A percentile compares a stretch with the other conserved stretches of the same genome.
phyloP scores from a whole-genome alignment of 2,797 vertebrate genomes.

The Garrulus glandarius region DNA sequence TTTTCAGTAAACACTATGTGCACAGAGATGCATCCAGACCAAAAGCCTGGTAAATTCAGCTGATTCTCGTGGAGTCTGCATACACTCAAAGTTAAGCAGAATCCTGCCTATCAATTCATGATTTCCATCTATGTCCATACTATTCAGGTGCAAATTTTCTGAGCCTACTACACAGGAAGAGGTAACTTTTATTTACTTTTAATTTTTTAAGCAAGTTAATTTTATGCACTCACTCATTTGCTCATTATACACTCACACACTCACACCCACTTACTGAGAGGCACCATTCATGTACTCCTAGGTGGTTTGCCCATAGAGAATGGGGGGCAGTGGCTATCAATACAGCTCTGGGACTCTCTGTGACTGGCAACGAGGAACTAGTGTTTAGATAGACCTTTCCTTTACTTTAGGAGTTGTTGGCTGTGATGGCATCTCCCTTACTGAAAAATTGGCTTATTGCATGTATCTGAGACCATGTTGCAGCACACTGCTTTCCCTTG shows the following conservation, averaged over 20 bases:
- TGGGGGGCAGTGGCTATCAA: accelerated
- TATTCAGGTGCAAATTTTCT: not conserved
- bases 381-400: not conserved
- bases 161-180: not conserved
- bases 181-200: not conserved
- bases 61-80: not conserved
- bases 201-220: not conserved
- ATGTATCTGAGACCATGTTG: not conserved
- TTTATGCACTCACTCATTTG: not conserved
- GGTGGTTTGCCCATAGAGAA: not conserved
- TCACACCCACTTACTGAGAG: not conserved
- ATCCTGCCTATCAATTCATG: not conserved
- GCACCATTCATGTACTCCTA: too few species aligned
- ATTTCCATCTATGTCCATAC: not conserved
- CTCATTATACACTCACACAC: not conserved
- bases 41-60: not conserved
- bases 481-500: not conserved
- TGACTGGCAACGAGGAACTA: not conserved
- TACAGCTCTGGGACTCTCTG: not conserved
- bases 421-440: not conserved
- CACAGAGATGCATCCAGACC: not conserved
- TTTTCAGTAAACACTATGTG: not conserved
- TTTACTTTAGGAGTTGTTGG: not conserved
- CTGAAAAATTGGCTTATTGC: not conserved
- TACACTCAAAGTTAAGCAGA: not conserved